Percentiles rank a stretch among this genome's conserved stretches.
Evolutionary conservation across 2,888 invertebrate species (phyloP).

Genomic region (Mongoloraphidia duomilia): DNA sequence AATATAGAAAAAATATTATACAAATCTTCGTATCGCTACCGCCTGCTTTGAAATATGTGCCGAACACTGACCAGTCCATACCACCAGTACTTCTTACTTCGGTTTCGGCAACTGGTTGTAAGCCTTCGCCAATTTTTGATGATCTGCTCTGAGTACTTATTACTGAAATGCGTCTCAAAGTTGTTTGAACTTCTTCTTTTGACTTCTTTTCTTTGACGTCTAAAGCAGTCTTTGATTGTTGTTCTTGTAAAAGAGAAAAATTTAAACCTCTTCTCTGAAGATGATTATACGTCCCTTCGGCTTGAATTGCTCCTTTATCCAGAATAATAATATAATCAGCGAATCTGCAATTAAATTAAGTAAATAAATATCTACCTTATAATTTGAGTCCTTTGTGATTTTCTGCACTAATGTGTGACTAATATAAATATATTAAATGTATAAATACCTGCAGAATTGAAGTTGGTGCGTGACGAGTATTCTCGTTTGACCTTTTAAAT

Average conservation of each 20-base stretch:
- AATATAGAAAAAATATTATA: slow-evolving; percentile 34
- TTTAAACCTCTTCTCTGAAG: slow-evolving; percentile 35
- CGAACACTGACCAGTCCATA: slow-evolving; percentile 33
- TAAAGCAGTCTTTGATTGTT: no score
- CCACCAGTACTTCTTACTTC: slow-evolving; percentile 37
- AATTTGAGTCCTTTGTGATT: no score
- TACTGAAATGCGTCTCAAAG: no score
- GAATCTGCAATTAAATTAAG: neutral
- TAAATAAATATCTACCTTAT: no score
- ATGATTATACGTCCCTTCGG: slow-evolving; percentile 32
- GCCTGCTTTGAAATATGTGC: slow-evolving; percentile 41
- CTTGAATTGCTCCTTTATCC: slow-evolving; percentile 32
- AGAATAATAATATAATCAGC: slow-evolving; percentile 27
- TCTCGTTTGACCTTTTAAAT: slow-evolving; percentile 41
- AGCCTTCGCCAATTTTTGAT: no score
- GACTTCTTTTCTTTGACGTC: slow-evolving; percentile 21
- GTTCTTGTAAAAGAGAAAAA: slow-evolving; percentile 24
- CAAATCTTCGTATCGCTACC: slow-evolving; percentile 35
- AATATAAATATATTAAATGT: no score
- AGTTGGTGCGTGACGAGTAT: slow-evolving; percentile 59
- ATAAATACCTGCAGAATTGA: slow-evolving; percentile 31
- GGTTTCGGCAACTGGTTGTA: no score
- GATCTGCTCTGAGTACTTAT: no score
- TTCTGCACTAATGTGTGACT: no score
- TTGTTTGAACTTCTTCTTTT: slow-evolving; percentile 9